Conservation (phyloP, 1,140 invertebrate genomes). For the Drosophila santomea region DNA sequence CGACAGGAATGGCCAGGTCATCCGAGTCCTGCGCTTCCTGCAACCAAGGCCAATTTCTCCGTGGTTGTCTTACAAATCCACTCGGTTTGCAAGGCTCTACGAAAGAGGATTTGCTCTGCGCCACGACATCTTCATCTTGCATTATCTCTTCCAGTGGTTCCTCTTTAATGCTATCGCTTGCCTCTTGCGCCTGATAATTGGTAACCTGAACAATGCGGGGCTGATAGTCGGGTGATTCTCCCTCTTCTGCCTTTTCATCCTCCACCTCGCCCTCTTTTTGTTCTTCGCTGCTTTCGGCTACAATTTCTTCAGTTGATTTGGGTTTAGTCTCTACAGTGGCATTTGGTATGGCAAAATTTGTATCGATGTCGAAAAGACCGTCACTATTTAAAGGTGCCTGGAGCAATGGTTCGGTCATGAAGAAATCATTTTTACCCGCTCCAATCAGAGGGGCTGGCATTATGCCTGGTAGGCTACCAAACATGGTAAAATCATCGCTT, state of each 20-base stretch:
- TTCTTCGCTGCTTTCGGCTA: constrained; percentile 40
- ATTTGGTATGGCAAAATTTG: constrained; percentile 44
- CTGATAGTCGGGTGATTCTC: constrained; percentile 28
- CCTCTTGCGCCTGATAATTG: constrained; percentile 67
- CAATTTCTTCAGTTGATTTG: constrained; percentile 2
- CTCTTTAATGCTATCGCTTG: constrained; percentile 32
- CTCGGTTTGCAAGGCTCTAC: constrained; percentile 67
- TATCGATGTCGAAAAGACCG: constrained; percentile 59
- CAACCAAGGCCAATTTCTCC: constrained; percentile 77
- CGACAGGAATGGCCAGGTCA: constrained; percentile 1
- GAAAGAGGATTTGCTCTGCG: neutral
- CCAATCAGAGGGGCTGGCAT: constrained; percentile 67
- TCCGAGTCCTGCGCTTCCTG: constrained; percentile 37
- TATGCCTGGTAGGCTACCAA: constrained; percentile 50
- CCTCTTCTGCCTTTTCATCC: constrained; percentile 10
- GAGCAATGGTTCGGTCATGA: constrained; percentile 58
- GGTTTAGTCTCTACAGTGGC: neutral
- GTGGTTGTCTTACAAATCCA: constrained; percentile 63
- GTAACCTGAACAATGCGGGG: constrained; percentile 80
- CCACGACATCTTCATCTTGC: constrained; percentile 31
- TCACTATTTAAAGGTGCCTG: constrained; percentile 44
- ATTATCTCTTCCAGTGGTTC: constrained; percentile 39
- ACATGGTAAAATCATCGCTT: constrained; percentile 72
- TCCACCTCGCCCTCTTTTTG: constrained; percentile 9
- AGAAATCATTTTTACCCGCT: constrained; percentile 67